Percentiles rank a stretch among this genome's conserved stretches.
phyloP scores from a whole-genome alignment of 2,888 invertebrate genomes.

The Augochlorella aurata region DNA sequence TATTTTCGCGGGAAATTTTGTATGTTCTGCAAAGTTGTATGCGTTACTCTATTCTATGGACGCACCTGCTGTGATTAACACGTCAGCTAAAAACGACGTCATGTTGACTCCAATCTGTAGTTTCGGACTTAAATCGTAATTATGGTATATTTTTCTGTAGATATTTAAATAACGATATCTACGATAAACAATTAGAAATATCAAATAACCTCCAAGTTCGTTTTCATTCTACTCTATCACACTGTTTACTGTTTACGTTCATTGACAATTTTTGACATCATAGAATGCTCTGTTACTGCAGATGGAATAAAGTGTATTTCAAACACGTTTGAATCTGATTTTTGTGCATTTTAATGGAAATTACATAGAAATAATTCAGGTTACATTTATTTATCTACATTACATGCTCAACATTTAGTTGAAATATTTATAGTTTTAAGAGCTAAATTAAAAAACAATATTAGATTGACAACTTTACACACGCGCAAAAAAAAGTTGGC shows the following conservation, averaged over 20 bases:
- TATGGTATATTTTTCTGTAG: not conserved
- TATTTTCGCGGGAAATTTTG: slow-evolving; percentile 5
- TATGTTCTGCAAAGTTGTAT: not conserved
- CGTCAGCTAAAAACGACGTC: slow-evolving; percentile 74
- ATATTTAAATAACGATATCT: not conserved
- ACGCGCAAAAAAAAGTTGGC: no score
- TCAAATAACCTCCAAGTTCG: slow-evolving; percentile 20
- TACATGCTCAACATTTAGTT: no score
- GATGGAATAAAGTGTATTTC: not conserved
- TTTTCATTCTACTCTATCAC: not conserved
- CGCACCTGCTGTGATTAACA: slow-evolving; percentile 72
- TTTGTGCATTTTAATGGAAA: no score
- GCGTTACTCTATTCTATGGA: slow-evolving; percentile 7
- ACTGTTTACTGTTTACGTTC: not conserved
- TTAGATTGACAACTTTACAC: no score
- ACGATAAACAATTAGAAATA: not conserved
- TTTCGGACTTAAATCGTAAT: not conserved
- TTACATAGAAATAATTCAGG: no score
- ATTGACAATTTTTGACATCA: not conserved
- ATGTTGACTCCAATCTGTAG: slow-evolving; percentile 55
- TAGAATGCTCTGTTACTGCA: not conserved
- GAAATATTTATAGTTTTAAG: no score
- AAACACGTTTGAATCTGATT: no score
- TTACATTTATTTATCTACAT: no score
- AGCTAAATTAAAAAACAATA: no score